Conservation (phyloP, 2,888 invertebrate genomes). For the Onthophagus sagittarius region DNA sequence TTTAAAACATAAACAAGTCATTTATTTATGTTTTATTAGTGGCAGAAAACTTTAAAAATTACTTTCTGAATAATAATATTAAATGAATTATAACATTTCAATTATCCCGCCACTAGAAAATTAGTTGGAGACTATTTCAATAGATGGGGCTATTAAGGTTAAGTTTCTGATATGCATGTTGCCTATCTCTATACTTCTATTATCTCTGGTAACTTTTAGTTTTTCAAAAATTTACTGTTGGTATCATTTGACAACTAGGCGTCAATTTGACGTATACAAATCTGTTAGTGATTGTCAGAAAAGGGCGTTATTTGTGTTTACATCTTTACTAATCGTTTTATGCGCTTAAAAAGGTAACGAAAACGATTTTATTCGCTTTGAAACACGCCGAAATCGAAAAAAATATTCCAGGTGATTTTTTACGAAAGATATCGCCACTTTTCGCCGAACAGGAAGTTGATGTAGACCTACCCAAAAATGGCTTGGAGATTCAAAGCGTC, state of each 20-base stretch:
- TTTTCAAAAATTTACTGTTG: conserved; percentile 3
- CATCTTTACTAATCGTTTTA: not conserved
- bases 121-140: no score
- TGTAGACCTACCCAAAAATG: conserved; percentile 52
- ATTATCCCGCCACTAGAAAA: no score
- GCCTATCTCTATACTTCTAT: no score
- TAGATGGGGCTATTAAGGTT: no score
- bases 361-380: not conserved
- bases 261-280: conserved; percentile 10
- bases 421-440: not conserved
- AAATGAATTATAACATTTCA: no score
- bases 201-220: not conserved
- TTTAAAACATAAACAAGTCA: no score
- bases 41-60: no score
- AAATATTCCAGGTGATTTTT: not conserved
- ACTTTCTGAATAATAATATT: no score
- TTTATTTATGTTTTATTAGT: no score
- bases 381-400: not conserved
- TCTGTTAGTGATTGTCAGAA: conserved; percentile 5
- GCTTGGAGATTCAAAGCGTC: conserved; percentile 97
- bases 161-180: no score
- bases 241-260: not conserved
- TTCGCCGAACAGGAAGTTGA: not conserved
- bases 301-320: conserved; percentile 11
- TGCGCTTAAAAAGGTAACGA: not conserved